These are phyloP conservation scores for Acanthosoma haemorrhoidale DNA, from an alignment of 2,888 invertebrate genomes.

Conservation along the genomic window DNA sequence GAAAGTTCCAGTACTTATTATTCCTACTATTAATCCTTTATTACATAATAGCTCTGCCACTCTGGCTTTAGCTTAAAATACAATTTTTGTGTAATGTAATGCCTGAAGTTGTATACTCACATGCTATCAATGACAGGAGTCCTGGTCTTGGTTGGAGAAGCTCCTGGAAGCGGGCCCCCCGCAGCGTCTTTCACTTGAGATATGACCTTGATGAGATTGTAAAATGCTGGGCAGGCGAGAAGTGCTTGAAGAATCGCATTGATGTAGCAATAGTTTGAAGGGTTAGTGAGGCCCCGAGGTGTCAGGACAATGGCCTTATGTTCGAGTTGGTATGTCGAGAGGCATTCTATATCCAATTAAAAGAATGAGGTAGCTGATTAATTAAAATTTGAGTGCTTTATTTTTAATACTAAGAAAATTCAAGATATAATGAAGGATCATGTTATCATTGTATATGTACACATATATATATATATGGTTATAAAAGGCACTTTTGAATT, in stretches of 20 bases:
- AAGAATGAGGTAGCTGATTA: slow-evolving; percentile 1
- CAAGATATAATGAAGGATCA: too few relatives aligned
- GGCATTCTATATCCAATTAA: slow-evolving; percentile 56
- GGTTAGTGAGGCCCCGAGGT: slow-evolving; percentile 87
- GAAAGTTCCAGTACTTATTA: too few relatives aligned
- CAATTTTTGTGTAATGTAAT: too few relatives aligned
- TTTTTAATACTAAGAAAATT: background rate
- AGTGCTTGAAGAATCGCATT: slow-evolving; percentile 92
- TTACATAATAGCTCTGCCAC: too few relatives aligned
- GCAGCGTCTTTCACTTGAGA: slow-evolving; percentile 43
- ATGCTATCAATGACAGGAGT: slow-evolving; percentile 89
- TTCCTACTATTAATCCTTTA: too few relatives aligned
- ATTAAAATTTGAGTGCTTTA: background rate
- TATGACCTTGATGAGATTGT: slow-evolving; percentile 67
- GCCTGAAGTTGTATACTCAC: slow-evolving; percentile 71
- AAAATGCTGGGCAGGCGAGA: slow-evolving; percentile 90
- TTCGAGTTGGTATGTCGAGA: slow-evolving; percentile 69
- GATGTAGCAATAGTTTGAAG: slow-evolving; percentile 93
- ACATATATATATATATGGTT: too few relatives aligned
- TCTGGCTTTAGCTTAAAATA: too few relatives aligned
- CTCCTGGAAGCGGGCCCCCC: slow-evolving; percentile 42
- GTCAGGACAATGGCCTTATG: slow-evolving; percentile 72
- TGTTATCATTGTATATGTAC: too few relatives aligned
- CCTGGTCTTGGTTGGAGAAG: slow-evolving; percentile 41
- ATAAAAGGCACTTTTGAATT: too few relatives aligned